Base-by-base conservation (phyloP, 2,797 vertebrate species). In the Peromyscus nudipes region DNA sequence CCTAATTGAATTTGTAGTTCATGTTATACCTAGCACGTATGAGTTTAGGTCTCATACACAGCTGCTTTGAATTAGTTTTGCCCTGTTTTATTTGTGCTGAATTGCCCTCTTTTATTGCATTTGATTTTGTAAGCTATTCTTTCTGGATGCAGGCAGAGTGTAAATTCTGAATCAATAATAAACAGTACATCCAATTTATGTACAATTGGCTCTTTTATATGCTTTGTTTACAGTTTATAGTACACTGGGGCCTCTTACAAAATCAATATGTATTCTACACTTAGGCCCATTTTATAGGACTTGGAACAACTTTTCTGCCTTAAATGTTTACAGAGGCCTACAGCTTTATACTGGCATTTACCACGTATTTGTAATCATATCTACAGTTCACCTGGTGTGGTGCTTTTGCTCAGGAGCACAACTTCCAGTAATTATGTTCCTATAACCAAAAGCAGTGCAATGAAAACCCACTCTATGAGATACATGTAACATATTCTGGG, bases 1-100 rank as follows among this genome's bases (percentile, higher is more conserved):
- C 65, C 77, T 97, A 94, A 96, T 92, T 97, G 89, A 95, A 92
- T 94, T 77, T 95, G 92, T 49, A 92, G 92, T 92, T 89, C 69
- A 25, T 21, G 19, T 88, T 94, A 87, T 96, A 97, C 77, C 55
- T 85, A 96, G 55, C 57, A 77, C 16, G 34, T 64, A 79, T 79
- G 96, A 62, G n/a, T 83, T 95, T 77, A 92, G 67, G 57, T 93
- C 84, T 83, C 55, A 87, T 91, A 94, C 29, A 83, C 29, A 73
- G 84, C 12, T 92, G 62, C 83, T 91, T 95, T 96, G 64, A 94
- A 89, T 73, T 94, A 40, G 49, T 67, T 94, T 95, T 88, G 46
- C 64, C 25, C 11, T 92, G 69, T 89, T 94, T 96, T 93, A 88
- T 96, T 81, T 93, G 81, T 96, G 60, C 77, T 95, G 92, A 93